Evolutionary conservation across 2,888 invertebrate genomes (phyloP).

Genomic region (Lochmaea crataegi): DNA sequence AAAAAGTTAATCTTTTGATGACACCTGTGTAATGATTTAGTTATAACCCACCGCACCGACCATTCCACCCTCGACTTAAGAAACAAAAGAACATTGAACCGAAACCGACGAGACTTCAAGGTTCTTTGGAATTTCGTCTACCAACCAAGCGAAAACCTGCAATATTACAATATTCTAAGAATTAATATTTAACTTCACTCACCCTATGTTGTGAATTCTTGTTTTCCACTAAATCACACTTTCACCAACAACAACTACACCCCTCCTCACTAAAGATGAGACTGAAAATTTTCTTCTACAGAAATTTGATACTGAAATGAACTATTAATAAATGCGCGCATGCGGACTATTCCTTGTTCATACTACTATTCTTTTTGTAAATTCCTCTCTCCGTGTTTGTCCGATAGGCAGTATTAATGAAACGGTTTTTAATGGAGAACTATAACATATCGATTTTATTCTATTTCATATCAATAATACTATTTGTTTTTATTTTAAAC

Average conservation of each 20-base stretch:
- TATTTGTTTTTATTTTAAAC: constrained; percentile 1
- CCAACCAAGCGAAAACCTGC: constrained; percentile 10
- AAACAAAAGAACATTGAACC: constrained; percentile 40
- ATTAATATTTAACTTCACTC: constrained; percentile 38
- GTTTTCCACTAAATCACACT: constrained; percentile 26
- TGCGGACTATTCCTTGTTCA: constrained; percentile 39
- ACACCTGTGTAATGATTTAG: constrained; percentile 33
- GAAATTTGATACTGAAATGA: constrained; percentile 56
- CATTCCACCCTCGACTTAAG: constrained; percentile 37
- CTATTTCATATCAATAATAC: neutral
- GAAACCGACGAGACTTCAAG: constrained; percentile 36
- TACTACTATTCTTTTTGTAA: constrained; percentile 27
- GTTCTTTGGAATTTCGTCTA: constrained; percentile 26
- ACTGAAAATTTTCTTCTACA: constrained; percentile 49
- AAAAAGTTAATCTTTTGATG: constrained; percentile 27
- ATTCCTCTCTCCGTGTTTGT: constrained; percentile 28
- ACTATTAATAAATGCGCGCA: constrained; percentile 54
- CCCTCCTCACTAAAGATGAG: constrained; percentile 47
- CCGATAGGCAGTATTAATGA: constrained; percentile 20
- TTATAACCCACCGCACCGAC: constrained; percentile 18
- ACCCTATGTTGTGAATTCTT: constrained; percentile 39
- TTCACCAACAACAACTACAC: constrained; percentile 46
- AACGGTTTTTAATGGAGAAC: constrained; percentile 12
- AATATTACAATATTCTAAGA: constrained; percentile 15
- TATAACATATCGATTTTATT: constrained; percentile 4